Base-by-base conservation (phyloP, 2,113 vertebrate genomes). In the Vireo altiloquus region DNA sequence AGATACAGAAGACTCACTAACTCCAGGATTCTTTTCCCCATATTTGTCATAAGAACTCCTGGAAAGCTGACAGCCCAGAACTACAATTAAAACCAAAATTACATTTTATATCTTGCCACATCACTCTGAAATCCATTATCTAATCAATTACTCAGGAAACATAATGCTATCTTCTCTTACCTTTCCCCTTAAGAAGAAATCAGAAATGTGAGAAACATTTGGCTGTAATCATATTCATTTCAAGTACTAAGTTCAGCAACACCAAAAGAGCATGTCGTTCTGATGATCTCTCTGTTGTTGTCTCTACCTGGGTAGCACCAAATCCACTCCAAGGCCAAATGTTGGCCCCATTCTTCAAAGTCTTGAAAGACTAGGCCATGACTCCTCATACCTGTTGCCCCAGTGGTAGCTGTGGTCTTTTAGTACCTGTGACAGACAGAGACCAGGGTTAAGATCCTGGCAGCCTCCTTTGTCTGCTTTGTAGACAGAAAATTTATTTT, bases 311-410 rank as follows among this genome's bases (percentile, higher is more conserved):
- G 25, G 46, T 93, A 71, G 49, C 52, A 95, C 53, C 54, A 82
- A 59, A 90, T 85, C 35, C 14, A 80, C 22, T 66, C 28, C 14
- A 61, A 76, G 50, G 42, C 59, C 71, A 94, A 88, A 87, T 52
- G 46, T 31, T 94, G 47, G 19, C 35, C 12, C 17, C 82, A 8
- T 66, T 94, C 68, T 88, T 90, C 75, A 54, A 82, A 54, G 10
- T 30, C 24, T 39, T 94, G 63, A 86, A 90, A 40, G 65, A 47
- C 50, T 60, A 47, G 65, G 50, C 71, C 42, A 44, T 59, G 50
- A 90, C 53, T 92, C 63, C 88, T 89, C 78, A 30, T 87, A 95
- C 37, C 84, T 94, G 56, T 53, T 76, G 91, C 75, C 84, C 70
- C 28, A 70, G 8, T 44, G 59, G 53, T 66, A 94, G 76, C 70